phyloP scores from a whole-genome alignment of 2,797 vertebrate species.

The Poeciliopsis infans region DNA sequence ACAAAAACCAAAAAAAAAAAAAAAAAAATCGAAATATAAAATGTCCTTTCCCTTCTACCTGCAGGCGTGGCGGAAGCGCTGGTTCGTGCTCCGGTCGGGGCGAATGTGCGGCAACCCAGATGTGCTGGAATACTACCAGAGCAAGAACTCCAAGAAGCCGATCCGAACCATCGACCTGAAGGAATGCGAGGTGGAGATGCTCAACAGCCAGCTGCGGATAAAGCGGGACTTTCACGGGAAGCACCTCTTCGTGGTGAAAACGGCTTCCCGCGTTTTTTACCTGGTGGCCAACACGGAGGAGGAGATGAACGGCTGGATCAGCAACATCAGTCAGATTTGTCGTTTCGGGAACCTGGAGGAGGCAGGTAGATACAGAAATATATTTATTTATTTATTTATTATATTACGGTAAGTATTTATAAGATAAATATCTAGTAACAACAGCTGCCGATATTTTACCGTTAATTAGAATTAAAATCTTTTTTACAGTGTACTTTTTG shows the following conservation, averaged over 20 bases:
- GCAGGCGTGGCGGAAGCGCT: conserved; percentile 96
- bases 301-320: conserved; percentile 96
- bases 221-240: conserved; percentile 91
- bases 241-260: conserved; percentile 94
- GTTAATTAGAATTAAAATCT: no score
- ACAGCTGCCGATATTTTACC: no score
- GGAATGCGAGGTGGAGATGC: conserved; percentile 90
- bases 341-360: conserved; percentile 88
- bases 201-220: conserved; percentile 85
- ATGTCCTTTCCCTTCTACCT: conserved; percentile 24
- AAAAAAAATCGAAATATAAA: not conserved
- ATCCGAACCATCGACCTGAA: conserved; percentile 94
- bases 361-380: conserved; percentile 76
- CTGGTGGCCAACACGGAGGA: conserved; percentile 96
- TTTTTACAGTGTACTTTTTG: not conserved
- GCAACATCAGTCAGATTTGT: conserved; percentile 92
- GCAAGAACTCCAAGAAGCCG: conserved; percentile 90
- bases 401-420: not conserved
- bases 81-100: conserved; percentile 95
- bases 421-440: no score
- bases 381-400: not conserved
- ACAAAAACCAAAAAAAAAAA: not conserved
- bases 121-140: conserved; percentile 96
- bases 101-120: conserved; percentile 96
- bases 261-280: conserved; percentile 91